Percentiles rank a stretch among this genome's conserved stretches.
Evolutionary conservation across 2,888 invertebrate species (phyloP).

Genomic region (Seira musarum): DNA sequence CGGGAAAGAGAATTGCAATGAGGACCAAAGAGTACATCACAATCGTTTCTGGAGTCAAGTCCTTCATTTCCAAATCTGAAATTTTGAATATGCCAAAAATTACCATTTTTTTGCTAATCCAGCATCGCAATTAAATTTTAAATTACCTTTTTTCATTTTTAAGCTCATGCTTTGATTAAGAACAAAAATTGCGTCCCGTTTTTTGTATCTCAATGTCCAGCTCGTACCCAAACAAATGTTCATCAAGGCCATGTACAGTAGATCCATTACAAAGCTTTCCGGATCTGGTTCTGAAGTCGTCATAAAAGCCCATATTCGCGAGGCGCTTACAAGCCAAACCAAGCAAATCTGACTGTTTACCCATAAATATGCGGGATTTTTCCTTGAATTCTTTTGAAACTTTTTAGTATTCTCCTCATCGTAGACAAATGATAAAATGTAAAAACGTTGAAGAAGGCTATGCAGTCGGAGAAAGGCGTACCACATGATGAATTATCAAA

Average conservation of each 20-base stretch:
- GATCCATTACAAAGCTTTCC: constrained; percentile 36
- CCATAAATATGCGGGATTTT: constrained; percentile 19
- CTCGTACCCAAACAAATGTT: background rate
- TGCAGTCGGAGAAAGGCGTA: constrained; percentile 27
- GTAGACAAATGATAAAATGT: background rate
- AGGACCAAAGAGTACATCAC: constrained; percentile 14
- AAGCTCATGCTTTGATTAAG: constrained; percentile 25
- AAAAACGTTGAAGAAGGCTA: background rate
- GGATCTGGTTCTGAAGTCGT: background rate
- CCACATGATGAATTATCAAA: constrained; percentile 42
- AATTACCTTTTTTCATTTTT: constrained; percentile 29
- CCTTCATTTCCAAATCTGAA: constrained; percentile 18
- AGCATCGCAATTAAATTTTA: too few species aligned
- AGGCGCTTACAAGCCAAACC: background rate
- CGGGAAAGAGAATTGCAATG: background rate
- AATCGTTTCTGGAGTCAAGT: background rate
- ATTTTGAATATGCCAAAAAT: constrained; percentile 25
- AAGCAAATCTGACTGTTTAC: constrained; percentile 4
- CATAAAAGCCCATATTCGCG: background rate
- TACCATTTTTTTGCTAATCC: background rate
- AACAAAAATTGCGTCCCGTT: constrained; percentile 1
- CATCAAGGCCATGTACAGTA: constrained; percentile 17
- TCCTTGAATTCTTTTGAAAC: constrained; percentile 9
- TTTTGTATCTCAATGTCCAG: constrained; percentile 13
- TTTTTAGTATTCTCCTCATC: background rate